phyloP scores from a whole-genome alignment of 2,888 invertebrate species.

The Drosophila macrospina region DNA sequence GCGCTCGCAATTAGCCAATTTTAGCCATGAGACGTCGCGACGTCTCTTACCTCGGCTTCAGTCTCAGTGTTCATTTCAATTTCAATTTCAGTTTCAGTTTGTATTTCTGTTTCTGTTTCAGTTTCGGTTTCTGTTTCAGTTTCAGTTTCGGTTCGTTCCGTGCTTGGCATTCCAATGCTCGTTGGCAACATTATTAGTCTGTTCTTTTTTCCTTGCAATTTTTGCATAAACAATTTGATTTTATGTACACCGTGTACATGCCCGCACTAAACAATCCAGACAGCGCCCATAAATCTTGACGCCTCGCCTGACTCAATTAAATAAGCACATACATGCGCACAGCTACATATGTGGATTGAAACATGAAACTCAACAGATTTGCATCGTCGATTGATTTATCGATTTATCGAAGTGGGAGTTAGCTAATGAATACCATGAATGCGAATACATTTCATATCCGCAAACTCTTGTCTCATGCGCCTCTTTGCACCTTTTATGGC shows the following conservation, averaged over 20 bases:
- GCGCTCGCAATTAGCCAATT: conserved; percentile 73
- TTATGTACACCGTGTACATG: conserved; percentile 56
- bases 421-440: conserved; percentile 44
- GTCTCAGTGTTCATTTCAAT: no score
- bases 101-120: conserved; percentile 18
- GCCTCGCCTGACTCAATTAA: conserved; percentile 62
- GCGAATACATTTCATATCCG: conserved; percentile 33
- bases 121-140: conserved; percentile 11
- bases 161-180: conserved; percentile 66
- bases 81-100: conserved; percentile 19
- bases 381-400: conserved; percentile 58
- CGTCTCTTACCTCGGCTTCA: conserved; percentile 15
- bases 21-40: conserved; percentile 62
- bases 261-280: conserved; percentile 40
- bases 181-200: conserved; percentile 47
- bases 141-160: conserved; percentile 47
- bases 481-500: conserved; percentile 62
- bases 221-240: conserved; percentile 69
- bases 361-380: conserved; percentile 45
- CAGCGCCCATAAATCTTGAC: conserved; percentile 65
- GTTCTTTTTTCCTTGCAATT: conserved; percentile 25
- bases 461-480: conserved; percentile 50
- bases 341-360: conserved; percentile 1
- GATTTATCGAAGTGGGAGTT: conserved; percentile 49
- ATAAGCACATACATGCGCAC: conserved; percentile 8